A percentile compares a stretch with the other conserved stretches of the same genome.
Evolutionary conservation across 2,797 vertebrate species (phyloP).

Genomic region (Austrolebias charrua): DNA sequence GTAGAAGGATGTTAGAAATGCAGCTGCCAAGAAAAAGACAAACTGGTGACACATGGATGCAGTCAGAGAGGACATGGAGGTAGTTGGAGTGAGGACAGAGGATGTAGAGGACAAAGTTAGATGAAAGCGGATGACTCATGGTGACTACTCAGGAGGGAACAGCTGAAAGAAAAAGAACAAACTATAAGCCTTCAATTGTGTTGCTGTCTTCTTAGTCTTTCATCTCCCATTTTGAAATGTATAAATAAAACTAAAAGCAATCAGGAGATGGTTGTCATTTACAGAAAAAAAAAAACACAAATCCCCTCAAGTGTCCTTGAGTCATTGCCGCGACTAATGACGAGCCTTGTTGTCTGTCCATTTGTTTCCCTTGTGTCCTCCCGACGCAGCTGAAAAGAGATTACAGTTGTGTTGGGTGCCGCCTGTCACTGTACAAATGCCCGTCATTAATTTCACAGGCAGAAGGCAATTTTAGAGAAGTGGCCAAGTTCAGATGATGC

Average conservation of each 20-base stretch:
- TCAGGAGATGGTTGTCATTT: constrained; percentile 26
- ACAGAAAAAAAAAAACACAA: constrained; percentile 1
- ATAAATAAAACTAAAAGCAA: constrained; percentile 29
- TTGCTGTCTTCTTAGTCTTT: constrained; percentile 24
- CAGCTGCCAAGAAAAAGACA: too few relatives aligned
- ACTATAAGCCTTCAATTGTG: too few relatives aligned
- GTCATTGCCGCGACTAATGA: constrained; percentile 59
- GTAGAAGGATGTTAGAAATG: too few relatives aligned
- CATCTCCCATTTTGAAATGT: constrained; percentile 29
- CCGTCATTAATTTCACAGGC: constrained; percentile 72
- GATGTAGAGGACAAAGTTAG: too few relatives aligned
- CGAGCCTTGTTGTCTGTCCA: constrained; percentile 55
- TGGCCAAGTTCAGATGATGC: constrained; percentile 67
- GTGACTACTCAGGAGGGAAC: too few relatives aligned
- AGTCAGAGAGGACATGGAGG: too few relatives aligned
- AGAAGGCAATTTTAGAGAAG: constrained; percentile 68
- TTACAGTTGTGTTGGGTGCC: constrained; percentile 69
- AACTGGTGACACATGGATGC: too few relatives aligned
- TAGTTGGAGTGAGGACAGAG: too few relatives aligned
- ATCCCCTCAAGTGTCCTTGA: constrained; percentile 37
- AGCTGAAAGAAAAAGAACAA: too few relatives aligned
- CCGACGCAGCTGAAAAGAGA: constrained; percentile 62
- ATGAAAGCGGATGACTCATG: too few relatives aligned
- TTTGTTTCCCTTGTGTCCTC: constrained; percentile 67
- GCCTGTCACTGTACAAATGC: constrained; percentile 75